These are phyloP conservation scores for Catostomus latipinnis DNA, from an alignment of 2,797 vertebrate genomes.

Conservation along the genomic window DNA sequence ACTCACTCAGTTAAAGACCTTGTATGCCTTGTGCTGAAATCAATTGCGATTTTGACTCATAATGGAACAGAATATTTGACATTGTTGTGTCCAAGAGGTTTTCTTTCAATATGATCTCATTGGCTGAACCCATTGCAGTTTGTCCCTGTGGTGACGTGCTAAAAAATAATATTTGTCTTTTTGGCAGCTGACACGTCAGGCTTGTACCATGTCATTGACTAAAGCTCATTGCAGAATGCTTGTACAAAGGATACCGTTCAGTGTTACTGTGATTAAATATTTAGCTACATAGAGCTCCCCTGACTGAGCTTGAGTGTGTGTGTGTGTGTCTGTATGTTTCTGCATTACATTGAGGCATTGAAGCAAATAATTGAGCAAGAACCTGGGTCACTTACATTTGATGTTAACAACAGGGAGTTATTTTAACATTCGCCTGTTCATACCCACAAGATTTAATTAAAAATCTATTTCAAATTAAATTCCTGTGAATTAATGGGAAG, in stretches of 20 bases:
- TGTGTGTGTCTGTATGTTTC: constrained; percentile 21
- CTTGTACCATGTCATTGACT: constrained; percentile 22
- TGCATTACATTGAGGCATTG: constrained; percentile 29
- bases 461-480: background rate
- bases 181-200: background rate
- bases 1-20: background rate
- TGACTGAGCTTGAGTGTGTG: constrained; percentile 2
- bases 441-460: constrained; percentile 27
- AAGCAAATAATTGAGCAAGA: constrained; percentile 55
- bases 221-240: background rate
- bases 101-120: background rate
- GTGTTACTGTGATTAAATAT: constrained; percentile 44
- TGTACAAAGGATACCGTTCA: constrained; percentile 31
- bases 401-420: constrained; percentile 48
- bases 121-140: constrained; percentile 15
- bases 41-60: constrained; percentile 13
- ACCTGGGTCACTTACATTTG: constrained; percentile 41
- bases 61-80: constrained; percentile 7
- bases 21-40: constrained; percentile 6
- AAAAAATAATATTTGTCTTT: background rate
- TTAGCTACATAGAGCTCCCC: constrained; percentile 10
- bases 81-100: constrained; percentile 4
- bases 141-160: constrained; percentile 5
- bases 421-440: constrained; percentile 48
- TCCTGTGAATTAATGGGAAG: constrained; percentile 14